A percentile compares a stretch with the other conserved stretches of the same genome.
Conservation (phyloP, 1,140 invertebrate species). For the Cheumatopsyche charites region DNA sequence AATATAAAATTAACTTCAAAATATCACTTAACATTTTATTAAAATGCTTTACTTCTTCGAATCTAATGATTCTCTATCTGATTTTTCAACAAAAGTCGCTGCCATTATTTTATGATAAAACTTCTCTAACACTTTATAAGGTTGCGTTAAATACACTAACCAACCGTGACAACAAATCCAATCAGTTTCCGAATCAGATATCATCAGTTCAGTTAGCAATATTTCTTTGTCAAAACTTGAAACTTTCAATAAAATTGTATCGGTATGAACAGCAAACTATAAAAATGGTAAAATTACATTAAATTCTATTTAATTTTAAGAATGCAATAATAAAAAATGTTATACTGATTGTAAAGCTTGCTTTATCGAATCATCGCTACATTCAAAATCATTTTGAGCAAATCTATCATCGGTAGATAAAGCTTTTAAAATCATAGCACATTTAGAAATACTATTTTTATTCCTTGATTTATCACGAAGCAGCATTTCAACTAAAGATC, state of each 20-base stretch:
- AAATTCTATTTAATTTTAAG: no score
- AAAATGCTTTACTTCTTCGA: conserved; percentile 41
- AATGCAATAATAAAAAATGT: no score
- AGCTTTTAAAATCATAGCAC: not conserved
- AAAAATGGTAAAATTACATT: conserved; percentile 7
- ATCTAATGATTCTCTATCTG: conserved; percentile 34
- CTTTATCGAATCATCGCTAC: not conserved
- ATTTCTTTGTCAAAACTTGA: conserved; percentile 39
- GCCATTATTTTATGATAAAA: conserved; percentile 42
- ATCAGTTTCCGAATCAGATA: conserved; percentile 34
- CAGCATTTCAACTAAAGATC: conserved; percentile 32
- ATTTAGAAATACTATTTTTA: conserved; percentile 26
- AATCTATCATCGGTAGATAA: conserved; percentile 1
- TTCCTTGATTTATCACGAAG: conserved; percentile 1
- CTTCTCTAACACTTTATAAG: not conserved
- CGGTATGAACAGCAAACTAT: conserved; percentile 42
- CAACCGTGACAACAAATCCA: conserved; percentile 47
- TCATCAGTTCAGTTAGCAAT: conserved; percentile 36
- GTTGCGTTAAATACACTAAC: conserved; percentile 42
- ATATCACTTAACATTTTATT: no score
- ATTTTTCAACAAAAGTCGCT: conserved; percentile 38
- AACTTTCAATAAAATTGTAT: conserved; percentile 31
- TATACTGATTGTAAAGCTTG: not conserved
- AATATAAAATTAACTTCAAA: no score
- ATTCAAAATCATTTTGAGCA: not conserved